Evolutionary conservation across 2,113 vertebrate species (phyloP).

Genomic region (Zapornia atra): DNA sequence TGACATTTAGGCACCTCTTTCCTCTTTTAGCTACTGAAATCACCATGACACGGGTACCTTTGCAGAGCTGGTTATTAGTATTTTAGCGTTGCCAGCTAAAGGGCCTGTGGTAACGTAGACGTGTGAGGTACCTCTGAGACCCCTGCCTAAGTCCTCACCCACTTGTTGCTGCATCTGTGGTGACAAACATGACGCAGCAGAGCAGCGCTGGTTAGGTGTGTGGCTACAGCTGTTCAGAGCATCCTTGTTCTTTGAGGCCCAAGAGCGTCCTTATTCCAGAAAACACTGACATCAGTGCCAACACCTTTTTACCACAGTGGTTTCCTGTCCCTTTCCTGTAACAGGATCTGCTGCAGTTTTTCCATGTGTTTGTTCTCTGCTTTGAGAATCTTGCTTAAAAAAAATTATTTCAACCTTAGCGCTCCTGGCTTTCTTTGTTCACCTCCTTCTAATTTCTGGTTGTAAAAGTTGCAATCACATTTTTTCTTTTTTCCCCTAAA

Average conservation of each 20-base stretch:
- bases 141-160: not conserved
- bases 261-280: not conserved
- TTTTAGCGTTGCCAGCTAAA: not conserved
- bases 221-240: not conserved
- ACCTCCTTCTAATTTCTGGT: not conserved
- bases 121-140: not conserved
- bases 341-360: not conserved
- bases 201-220: not conserved
- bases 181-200: not conserved
- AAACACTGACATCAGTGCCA: not conserved
- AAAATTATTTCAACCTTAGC: not conserved
- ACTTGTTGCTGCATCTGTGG: not conserved
- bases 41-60: not conserved
- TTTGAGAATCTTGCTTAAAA: not conserved
- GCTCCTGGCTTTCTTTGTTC: not conserved
- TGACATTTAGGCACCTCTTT: not conserved
- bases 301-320: not conserved
- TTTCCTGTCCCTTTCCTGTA: not conserved
- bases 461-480: not conserved
- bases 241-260: not conserved
- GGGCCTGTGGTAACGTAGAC: not conserved
- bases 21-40: not conserved
- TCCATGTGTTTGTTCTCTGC: not conserved
- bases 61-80: not conserved
- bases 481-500: not conserved